phyloP scores from a whole-genome alignment of 2,113 vertebrate genomes.

The Elephas maximus region DNA sequence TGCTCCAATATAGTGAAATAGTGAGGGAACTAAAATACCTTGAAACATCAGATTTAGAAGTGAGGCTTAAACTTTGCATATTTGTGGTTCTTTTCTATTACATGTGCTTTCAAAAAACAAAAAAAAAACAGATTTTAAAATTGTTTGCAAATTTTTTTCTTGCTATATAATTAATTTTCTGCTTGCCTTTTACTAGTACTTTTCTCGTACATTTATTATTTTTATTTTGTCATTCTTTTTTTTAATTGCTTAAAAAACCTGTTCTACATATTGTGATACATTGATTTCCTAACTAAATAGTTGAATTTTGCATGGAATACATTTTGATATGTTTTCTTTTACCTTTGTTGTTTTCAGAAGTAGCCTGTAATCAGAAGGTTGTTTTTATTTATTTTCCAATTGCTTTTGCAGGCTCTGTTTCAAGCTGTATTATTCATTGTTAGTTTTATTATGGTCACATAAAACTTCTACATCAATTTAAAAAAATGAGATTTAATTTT shows the following conservation, averaged over 20 bases:
- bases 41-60: neutral
- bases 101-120: neutral
- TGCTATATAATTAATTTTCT: neutral
- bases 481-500: conserved; percentile 29
- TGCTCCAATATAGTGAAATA: neutral
- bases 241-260: conserved; percentile 37
- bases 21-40: neutral
- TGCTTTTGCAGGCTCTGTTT: neutral
- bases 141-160: neutral
- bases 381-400: conserved; percentile 61
- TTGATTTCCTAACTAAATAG: conserved; percentile 30
- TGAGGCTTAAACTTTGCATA: neutral
- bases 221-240: neutral
- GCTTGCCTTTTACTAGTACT: neutral
- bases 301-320: conserved; percentile 8
- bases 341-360: conserved; percentile 9
- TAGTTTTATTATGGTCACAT: neutral
- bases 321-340: conserved; percentile 51
- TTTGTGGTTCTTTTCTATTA: neutral
- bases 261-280: neutral
- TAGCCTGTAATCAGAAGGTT: conserved; percentile 33
- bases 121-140: neutral
- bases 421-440: conserved; percentile 31
- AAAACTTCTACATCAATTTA: neutral
- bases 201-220: neutral